Evolutionary conservation across 2,888 invertebrate species (phyloP).

Genomic region (Sphaerophoria taeniata): DNA sequence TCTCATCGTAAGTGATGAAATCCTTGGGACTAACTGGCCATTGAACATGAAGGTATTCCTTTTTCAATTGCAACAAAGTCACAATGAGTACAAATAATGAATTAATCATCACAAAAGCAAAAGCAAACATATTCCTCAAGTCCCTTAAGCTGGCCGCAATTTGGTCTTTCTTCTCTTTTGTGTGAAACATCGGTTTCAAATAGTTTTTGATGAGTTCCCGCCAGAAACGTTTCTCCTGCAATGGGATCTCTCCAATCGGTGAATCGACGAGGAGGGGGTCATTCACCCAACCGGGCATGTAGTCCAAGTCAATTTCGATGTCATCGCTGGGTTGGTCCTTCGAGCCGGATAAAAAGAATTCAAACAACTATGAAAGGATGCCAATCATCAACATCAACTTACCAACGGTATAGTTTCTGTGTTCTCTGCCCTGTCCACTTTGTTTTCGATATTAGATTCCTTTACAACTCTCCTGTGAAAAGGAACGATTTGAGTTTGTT

Average conservation of each 20-base stretch:
- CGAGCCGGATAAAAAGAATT: not conserved
- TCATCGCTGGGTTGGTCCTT: conserved; percentile 41
- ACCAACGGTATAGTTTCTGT: conserved; percentile 4
- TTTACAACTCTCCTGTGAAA: conserved; percentile 42
- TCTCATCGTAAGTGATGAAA: conserved; percentile 83
- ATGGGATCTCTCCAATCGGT: conserved; percentile 86
- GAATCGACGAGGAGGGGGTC: conserved; percentile 87
- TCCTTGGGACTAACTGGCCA: conserved; percentile 87
- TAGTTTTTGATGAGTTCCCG: conserved; percentile 89
- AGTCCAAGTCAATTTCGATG: conserved; percentile 73
- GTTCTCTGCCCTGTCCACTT: not conserved
- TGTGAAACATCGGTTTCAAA: conserved; percentile 88
- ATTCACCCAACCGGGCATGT: conserved; percentile 86
- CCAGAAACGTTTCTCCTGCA: conserved; percentile 90
- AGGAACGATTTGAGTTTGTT: not conserved
- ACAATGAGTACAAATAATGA: conserved; percentile 90
- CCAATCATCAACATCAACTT: not conserved
- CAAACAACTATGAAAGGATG: not conserved
- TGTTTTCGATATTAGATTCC: conserved; percentile 29
- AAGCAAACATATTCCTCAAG: conserved; percentile 87
- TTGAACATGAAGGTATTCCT: conserved; percentile 87
- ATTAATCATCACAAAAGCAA: conserved; percentile 90
- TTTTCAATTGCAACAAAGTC: conserved; percentile 89
- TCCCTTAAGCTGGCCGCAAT: conserved; percentile 80
- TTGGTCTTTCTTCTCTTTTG: conserved; percentile 85